Percentiles rank a stretch among this genome's conserved stretches.
These are phyloP conservation scores for Azorinus chamasolen DNA, from an alignment of 2,888 invertebrate species.

Conservation along the genomic window DNA sequence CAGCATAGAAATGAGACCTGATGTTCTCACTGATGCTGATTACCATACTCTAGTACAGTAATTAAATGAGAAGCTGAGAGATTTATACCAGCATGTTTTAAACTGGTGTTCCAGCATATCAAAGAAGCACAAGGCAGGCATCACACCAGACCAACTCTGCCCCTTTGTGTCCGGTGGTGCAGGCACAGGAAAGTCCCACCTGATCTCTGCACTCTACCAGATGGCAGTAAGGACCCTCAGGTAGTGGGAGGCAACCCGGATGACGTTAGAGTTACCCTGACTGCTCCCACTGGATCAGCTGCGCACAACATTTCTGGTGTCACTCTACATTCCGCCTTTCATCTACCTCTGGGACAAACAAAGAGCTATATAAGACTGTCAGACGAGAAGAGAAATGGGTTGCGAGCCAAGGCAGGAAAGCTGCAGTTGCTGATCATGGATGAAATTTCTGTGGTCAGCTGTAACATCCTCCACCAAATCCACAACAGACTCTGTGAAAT, in stretches of 20 bases:
- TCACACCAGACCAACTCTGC: slow-evolving; percentile 11
- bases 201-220: slow-evolving; percentile 52
- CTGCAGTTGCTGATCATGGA: slow-evolving; percentile 56
- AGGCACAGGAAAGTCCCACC: slow-evolving; percentile 60
- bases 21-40: slow-evolving; percentile 34
- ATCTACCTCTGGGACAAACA: slow-evolving; percentile 51
- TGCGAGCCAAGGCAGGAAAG: slow-evolving; percentile 26
- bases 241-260: slow-evolving; percentile 41
- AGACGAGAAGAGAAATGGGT: slow-evolving; percentile 50
- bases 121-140: slow-evolving; percentile 20
- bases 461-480: slow-evolving; percentile 54
- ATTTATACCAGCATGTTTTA: slow-evolving; percentile 13
- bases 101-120: slow-evolving; percentile 41
- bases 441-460: slow-evolving; percentile 66
- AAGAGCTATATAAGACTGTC: slow-evolving; percentile 43
- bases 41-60: background rate
- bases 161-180: slow-evolving; percentile 63
- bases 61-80: slow-evolving; percentile 30
- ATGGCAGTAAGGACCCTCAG: slow-evolving; percentile 47
- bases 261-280: slow-evolving; percentile 40
- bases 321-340: slow-evolving; percentile 59
- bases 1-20: slow-evolving; percentile 24
- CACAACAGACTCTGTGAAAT: slow-evolving; percentile 56
- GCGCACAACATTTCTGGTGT: slow-evolving; percentile 58
- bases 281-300: slow-evolving; percentile 61